Conservation (phyloP, 2,888 invertebrate genomes). For the Gnatocerus cornutus region DNA sequence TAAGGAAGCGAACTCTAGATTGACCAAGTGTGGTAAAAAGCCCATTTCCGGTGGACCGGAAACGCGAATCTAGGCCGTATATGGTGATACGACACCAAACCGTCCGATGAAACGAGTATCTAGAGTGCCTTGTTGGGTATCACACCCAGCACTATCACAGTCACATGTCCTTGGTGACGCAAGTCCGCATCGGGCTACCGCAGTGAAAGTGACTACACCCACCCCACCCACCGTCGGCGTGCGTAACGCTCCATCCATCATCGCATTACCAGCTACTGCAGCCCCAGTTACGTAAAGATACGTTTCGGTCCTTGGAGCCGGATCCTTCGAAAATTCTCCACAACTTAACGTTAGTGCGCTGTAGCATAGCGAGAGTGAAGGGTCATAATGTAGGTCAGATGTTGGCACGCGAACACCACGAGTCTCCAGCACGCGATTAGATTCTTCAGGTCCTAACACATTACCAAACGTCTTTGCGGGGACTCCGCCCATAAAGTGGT, state of each 20-base stretch:
- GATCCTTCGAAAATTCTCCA: neutral
- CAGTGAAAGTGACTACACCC: constrained; percentile 66
- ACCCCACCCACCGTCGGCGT: constrained; percentile 60
- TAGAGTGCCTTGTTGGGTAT: constrained; percentile 50
- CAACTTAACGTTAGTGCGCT: constrained; percentile 39
- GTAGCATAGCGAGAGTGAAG: constrained; percentile 63
- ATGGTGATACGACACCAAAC: neutral
- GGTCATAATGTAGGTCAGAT: constrained; percentile 68
- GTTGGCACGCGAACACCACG: constrained; percentile 68
- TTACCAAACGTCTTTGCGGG: constrained; percentile 32
- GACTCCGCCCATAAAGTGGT: constrained; percentile 8
- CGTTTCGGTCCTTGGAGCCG: neutral
- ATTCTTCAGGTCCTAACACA: constrained; percentile 46
- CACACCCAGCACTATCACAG: constrained; percentile 43
- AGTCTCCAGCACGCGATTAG: constrained; percentile 55
- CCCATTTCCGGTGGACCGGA: constrained; percentile 32
- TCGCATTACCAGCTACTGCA: constrained; percentile 6
- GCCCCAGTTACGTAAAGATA: constrained; percentile 14
- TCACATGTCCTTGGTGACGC: constrained; percentile 63
- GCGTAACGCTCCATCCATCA: constrained; percentile 54
- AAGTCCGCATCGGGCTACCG: constrained; percentile 58
- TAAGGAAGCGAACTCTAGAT: constrained; percentile 17
- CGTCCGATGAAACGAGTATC: constrained; percentile 37
- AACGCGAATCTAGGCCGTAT: constrained; percentile 10
- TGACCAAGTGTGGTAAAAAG: neutral